Conservation (phyloP, 2,797 vertebrate genomes). For the Neomorphus geoffroyi region DNA sequence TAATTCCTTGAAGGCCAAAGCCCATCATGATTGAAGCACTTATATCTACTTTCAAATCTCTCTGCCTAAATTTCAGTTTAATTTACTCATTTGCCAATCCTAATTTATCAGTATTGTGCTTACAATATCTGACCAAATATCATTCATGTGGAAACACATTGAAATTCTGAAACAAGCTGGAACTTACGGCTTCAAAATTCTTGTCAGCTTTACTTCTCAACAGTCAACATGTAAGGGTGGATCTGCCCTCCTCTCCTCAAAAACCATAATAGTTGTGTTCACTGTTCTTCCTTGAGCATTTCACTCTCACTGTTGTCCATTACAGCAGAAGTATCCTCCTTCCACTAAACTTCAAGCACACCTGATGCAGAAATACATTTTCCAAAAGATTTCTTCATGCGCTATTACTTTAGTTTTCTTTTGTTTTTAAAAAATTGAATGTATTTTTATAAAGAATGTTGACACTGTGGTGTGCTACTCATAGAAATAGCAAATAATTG, state of each 20-base stretch:
- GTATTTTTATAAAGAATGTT: background rate
- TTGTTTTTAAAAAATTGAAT: background rate
- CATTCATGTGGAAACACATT: background rate
- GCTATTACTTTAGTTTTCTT: background rate
- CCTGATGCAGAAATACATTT: background rate
- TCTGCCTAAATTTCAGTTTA: conserved; percentile 24
- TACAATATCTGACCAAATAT: background rate
- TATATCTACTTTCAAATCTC: background rate
- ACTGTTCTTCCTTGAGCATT: background rate
- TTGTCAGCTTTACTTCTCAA: background rate
- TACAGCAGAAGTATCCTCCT: background rate
- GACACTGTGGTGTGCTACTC: background rate
- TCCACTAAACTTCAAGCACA: background rate
- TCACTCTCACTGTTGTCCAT: background rate
- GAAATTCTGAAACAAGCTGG: background rate
- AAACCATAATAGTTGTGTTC: rapidly evolving
- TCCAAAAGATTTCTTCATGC: background rate
- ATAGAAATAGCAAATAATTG: background rate
- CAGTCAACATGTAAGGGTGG: background rate
- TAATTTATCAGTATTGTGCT: background rate
- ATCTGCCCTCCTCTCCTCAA: background rate
- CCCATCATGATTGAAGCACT: background rate
- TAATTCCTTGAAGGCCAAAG: background rate
- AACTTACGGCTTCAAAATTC: background rate
- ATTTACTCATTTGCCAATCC: conserved; percentile 29